Evolutionary conservation across 2,113 vertebrate species (phyloP), one percentile per base, ranked within the genome.

Genomic region (Silurus glanis): DNA sequence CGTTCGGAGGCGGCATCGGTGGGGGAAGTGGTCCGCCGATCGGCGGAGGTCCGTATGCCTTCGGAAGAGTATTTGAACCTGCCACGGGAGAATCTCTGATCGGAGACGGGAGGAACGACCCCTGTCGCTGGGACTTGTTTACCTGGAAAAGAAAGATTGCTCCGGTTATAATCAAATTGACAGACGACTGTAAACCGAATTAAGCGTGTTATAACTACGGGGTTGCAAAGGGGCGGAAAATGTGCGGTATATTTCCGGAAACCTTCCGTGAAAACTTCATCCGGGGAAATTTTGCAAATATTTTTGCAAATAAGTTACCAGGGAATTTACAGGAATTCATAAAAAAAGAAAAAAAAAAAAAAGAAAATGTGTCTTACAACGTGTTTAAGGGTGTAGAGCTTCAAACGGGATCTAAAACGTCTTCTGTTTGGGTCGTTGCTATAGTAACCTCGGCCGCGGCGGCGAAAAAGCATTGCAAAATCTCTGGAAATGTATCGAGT

Each of bases 41-140:
- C 14, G 78, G 51, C 14, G 78, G 90, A 49, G 79, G 88, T 3
- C 83, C 86, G 6, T 87, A 83, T 75, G 89, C 84, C 90, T 93
- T 81, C 0, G 93, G 91, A 0, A 83, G 93, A 0, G 91, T 83
- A 88, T 85, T 58, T 55, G 91, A 91, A 87, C 95, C 93, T 66
- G 92, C 62, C 45, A 90, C 85, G 0, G 96, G 93, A 0, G 95
- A 94, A 74, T 95, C 93, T 92, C 96, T 94, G 87, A 96, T 90
- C 0, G 97, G 96, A 3, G 95, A 93, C 2, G 93, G 95, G 0
- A 96, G 90, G 89, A 98, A 97, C 23, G 96, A 94, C 83, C 95
- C 96, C 0, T 95, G 96, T 19, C 94, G 96, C 94, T 96, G 95
- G 82, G 94, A 75, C 83, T 90, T 93, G 66, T 92, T 56, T 0